Percentiles rank a stretch among this genome's conserved stretches.
Conservation (phyloP, 2,888 invertebrate species). For the Helobdella robusta region DNA sequence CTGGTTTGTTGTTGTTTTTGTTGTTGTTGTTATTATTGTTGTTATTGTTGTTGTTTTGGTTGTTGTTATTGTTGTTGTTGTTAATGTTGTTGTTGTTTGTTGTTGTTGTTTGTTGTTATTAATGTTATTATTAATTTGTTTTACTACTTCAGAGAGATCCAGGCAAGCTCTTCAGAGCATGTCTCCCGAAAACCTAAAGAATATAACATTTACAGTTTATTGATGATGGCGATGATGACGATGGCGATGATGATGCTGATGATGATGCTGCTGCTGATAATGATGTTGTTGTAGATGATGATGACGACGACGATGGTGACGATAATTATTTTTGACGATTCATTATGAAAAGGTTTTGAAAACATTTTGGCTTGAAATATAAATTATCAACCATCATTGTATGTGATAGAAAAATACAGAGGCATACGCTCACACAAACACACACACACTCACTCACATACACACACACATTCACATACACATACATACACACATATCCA, state of each 20-base stretch:
- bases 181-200: background rate
- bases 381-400: too few relatives aligned
- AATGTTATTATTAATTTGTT: background rate
- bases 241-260: too few relatives aligned
- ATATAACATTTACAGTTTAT: slow-evolving; percentile 10
- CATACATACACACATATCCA: background rate
- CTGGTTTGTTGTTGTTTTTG: slow-evolving; percentile 37
- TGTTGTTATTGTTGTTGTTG: background rate
- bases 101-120: background rate
- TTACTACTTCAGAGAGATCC: slow-evolving; percentile 5
- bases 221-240: too few relatives aligned
- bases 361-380: too few relatives aligned
- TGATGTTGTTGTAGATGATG: too few relatives aligned
- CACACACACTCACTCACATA: background rate
- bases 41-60: too few relatives aligned
- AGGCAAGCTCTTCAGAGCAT: background rate
- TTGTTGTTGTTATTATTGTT: background rate
- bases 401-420: background rate
- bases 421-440: background rate
- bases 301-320: too few relatives aligned
- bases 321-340: too few relatives aligned
- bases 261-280: too few relatives aligned
- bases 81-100: too few relatives aligned
- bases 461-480: background rate
- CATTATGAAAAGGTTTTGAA: too few relatives aligned